Evolutionary conservation across 2,888 invertebrate species (phyloP).

Genomic region (Drosophila peninsularis): DNA sequence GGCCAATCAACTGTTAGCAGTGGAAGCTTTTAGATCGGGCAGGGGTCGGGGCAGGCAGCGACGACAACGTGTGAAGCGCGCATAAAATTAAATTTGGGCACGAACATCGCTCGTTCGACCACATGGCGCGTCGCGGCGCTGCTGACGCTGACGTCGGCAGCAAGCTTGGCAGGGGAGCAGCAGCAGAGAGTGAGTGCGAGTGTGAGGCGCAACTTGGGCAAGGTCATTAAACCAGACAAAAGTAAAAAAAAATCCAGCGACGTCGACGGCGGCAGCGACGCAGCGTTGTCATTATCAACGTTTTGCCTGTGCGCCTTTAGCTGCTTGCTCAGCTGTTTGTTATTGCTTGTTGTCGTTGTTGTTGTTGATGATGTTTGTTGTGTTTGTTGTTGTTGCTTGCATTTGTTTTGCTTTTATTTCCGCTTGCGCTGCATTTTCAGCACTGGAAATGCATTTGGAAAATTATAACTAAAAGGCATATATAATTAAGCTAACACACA

Average conservation of each 20-base stretch:
- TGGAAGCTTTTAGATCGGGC: slow-evolving; percentile 14
- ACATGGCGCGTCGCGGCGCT: slow-evolving; percentile 19
- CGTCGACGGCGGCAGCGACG: slow-evolving; percentile 23
- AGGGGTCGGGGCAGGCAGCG: slow-evolving; percentile 9
- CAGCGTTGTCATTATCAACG: slow-evolving; percentile 53
- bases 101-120: slow-evolving; percentile 40
- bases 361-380: slow-evolving; percentile 12
- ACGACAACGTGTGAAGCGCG: slow-evolving; percentile 59
- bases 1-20: slow-evolving; percentile 59
- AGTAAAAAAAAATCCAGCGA: slow-evolving; percentile 14
- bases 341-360: slow-evolving; percentile 22
- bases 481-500: slow-evolving; percentile 26
- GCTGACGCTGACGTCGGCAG: slow-evolving; percentile 32
- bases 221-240: slow-evolving; percentile 79
- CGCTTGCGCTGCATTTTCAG: slow-evolving; percentile 71
- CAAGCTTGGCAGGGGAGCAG: slow-evolving; percentile 68
- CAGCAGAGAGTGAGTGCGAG: slow-evolving; percentile 2
- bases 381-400: slow-evolving; percentile 32
- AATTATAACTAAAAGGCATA: slow-evolving; percentile 31
- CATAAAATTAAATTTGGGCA: slow-evolving; percentile 80
- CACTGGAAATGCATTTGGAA: slow-evolving; percentile 45
- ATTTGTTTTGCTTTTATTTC: slow-evolving; percentile 70
- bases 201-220: slow-evolving; percentile 71
- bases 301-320: slow-evolving; percentile 38
- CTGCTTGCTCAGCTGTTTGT: slow-evolving; percentile 65